Evolutionary conservation across 2,888 invertebrate species (phyloP).

Genomic region (Sinodicranocentrus sp.): DNA sequence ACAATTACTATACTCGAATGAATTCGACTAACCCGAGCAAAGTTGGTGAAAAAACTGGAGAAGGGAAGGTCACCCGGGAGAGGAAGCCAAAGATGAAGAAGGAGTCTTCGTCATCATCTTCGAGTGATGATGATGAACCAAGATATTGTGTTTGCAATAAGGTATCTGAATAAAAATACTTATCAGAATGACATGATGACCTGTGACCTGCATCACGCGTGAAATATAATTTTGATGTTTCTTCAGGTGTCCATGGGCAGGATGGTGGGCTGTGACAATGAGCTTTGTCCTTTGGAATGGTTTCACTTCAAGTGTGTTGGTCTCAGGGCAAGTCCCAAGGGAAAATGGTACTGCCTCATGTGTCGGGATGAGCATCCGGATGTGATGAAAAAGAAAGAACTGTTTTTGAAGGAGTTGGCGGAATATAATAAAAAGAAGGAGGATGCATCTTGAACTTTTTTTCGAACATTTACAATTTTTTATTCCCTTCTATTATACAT

Average conservation of each 20-base stretch:
- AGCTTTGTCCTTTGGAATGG: conserved; percentile 24
- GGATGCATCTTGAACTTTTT: too few relatives aligned
- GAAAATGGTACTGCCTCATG: conserved; percentile 22
- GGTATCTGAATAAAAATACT: conserved; percentile 8
- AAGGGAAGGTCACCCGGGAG: background rate
- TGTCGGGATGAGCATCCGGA: background rate
- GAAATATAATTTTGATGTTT: background rate
- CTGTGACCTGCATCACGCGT: background rate
- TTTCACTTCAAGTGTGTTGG: conserved; percentile 13
- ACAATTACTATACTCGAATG: background rate
- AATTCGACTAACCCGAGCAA: background rate
- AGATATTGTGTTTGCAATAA: conserved; percentile 25
- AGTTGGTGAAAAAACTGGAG: background rate
- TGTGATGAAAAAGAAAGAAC: conserved; percentile 1
- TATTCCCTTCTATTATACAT: too few relatives aligned
- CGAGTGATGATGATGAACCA: background rate
- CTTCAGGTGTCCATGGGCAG: conserved; percentile 4
- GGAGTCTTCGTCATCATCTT: background rate
- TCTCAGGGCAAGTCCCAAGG: conserved; percentile 5
- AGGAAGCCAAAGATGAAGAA: background rate
- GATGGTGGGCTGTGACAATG: conserved; percentile 17
- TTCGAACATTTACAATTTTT: too few relatives aligned
- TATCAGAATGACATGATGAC: background rate
- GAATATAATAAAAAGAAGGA: conserved; percentile 30
- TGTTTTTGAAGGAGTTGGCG: conserved; percentile 16